A percentile compares a stretch with the other conserved stretches of the same genome.
Evolutionary conservation across 2,797 vertebrate species (phyloP).

Genomic region (Vespertilio murinus): DNA sequence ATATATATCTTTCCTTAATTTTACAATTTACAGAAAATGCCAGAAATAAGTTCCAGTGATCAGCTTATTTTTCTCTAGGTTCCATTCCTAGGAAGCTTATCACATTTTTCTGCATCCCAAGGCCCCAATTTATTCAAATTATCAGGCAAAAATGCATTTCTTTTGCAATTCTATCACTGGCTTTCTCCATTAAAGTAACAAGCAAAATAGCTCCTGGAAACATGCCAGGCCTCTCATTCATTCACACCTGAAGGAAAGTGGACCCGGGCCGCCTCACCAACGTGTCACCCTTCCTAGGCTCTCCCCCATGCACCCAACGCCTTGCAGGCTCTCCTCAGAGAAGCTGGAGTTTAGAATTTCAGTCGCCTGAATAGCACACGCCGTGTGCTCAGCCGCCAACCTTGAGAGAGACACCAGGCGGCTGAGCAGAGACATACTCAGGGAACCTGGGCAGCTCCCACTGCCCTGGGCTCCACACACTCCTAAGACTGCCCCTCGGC

Average conservation of each 20-base stretch:
- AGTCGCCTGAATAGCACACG: background rate
- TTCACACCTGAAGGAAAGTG: background rate
- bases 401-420: background rate
- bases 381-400: background rate
- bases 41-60: background rate
- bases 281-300: background rate
- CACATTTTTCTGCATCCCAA: conserved; percentile 19
- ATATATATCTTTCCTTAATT: conserved; percentile 9
- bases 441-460: rapidly evolving
- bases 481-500: background rate
- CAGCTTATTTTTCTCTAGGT: conserved; percentile 24
- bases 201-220: background rate
- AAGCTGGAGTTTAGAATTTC: background rate
- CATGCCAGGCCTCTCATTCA: background rate
- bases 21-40: conserved; percentile 28
- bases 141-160: background rate
- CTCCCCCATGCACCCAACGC: background rate
- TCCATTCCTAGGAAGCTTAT: conserved; percentile 47
- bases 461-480: background rate
- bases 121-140: conserved; percentile 1
- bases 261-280: background rate
- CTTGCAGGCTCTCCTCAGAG: background rate
- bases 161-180: conserved; percentile 12
- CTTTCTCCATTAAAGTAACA: background rate
- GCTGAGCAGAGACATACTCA: background rate